Percentiles rank a stretch among this genome's conserved stretches.
Evolutionary conservation across 2,797 vertebrate genomes (phyloP).

Genomic region (Pempheris klunzingeri): DNA sequence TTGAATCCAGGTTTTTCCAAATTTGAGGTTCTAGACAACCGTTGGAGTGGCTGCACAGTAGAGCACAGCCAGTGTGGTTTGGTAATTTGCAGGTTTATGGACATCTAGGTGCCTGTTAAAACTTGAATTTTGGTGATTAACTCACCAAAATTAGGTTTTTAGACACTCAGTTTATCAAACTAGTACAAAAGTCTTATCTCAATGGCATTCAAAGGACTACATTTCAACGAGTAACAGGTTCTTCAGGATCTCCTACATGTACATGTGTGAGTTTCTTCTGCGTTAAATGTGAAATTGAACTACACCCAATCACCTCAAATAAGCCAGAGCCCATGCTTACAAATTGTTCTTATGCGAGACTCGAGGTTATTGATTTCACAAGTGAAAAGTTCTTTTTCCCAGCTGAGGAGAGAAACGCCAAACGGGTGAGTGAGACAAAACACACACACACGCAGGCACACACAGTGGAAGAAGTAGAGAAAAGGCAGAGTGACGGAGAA

Average conservation of each 20-base stretch:
- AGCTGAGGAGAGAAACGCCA: conserved; percentile 42
- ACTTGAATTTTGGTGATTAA: background rate
- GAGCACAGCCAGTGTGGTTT: background rate
- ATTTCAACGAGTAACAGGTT: background rate
- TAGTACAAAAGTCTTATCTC: background rate
- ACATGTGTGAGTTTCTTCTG: background rate
- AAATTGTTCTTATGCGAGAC: conserved; percentile 37
- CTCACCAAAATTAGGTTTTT: background rate
- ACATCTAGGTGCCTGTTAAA: background rate
- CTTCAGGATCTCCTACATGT: background rate
- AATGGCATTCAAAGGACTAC: background rate
- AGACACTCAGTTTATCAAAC: background rate
- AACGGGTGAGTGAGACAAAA: conserved; percentile 54
- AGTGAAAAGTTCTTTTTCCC: conserved; percentile 35
- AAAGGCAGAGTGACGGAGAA: conserved; percentile 59
- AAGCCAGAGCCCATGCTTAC: conserved; percentile 3
- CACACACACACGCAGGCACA: conserved; percentile 30
- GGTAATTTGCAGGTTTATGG: background rate
- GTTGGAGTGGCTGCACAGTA: background rate
- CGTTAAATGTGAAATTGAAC: no score
- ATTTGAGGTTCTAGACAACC: background rate
- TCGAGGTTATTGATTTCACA: conserved; percentile 37
- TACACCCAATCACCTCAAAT: conserved; percentile 17
- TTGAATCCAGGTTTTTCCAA: conserved; percentile 6
- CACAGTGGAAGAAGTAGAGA: conserved; percentile 46